These are phyloP conservation scores for Popillia japonica DNA, from an alignment of 1,140 invertebrate genomes.

Conservation along the genomic window DNA sequence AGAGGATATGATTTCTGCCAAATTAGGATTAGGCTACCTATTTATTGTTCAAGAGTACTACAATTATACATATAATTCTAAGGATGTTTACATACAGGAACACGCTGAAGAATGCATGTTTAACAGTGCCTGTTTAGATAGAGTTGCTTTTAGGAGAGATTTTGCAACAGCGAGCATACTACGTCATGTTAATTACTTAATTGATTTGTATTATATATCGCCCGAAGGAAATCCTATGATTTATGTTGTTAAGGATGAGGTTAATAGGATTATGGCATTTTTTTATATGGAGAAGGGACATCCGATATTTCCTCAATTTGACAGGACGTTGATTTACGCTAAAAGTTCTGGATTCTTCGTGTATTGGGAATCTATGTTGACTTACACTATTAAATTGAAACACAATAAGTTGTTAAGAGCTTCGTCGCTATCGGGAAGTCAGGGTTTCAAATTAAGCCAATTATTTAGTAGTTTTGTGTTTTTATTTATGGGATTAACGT, in stretches of 20 bases:
- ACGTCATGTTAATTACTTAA: slow-evolving; percentile 28
- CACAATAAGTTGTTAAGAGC: neutral
- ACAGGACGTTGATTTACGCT: neutral
- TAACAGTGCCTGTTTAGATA: slow-evolving; percentile 21
- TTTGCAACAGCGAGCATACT: slow-evolving; percentile 35
- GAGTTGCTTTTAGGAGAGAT: slow-evolving; percentile 37
- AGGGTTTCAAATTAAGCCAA: neutral
- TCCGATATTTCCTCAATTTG: slow-evolving; percentile 12
- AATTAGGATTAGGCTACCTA: neutral
- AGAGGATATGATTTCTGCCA: neutral
- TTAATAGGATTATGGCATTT: neutral
- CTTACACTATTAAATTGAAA: slow-evolving; percentile 2
- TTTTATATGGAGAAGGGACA: slow-evolving; percentile 14
- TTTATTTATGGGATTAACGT: neutral
- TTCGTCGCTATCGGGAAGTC: neutral
- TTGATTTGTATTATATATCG: slow-evolving; percentile 13
- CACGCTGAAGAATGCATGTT: slow-evolving; percentile 23
- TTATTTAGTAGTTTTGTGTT: neutral
- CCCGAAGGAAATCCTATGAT: slow-evolving; percentile 28
- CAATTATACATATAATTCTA: slow-evolving; percentile 21
- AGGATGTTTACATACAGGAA: neutral
- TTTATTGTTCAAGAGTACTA: neutral
- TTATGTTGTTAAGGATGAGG: slow-evolving; percentile 12
- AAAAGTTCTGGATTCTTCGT: neutral
- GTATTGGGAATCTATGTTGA: slow-evolving; percentile 14